Conservation (phyloP, 1,140 invertebrate species). For the Dufourea novaeangliae region DNA sequence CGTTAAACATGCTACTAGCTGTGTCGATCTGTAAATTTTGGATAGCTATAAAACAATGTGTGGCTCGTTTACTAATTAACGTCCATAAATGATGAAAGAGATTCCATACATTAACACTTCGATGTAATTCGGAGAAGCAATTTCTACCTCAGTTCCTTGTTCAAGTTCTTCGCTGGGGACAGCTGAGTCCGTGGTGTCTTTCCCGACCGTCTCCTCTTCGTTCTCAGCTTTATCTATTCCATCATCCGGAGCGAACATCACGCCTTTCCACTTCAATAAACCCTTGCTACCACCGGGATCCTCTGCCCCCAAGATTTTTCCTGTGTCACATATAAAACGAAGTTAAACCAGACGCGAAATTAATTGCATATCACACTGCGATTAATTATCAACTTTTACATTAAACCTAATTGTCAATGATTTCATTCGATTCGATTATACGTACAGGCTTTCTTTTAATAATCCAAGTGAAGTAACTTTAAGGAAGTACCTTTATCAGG, state of each 20-base stretch:
- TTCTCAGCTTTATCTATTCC: constrained; percentile 70
- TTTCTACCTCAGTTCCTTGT: constrained; percentile 74
- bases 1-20: too few species aligned
- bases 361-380: neutral
- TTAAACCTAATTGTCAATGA: neutral
- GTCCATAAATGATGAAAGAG: neutral
- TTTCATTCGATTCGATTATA: neutral
- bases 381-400: neutral
- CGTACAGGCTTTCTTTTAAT: neutral
- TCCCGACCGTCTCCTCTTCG: constrained; percentile 44
- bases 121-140: neutral
- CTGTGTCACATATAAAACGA: constrained; percentile 53
- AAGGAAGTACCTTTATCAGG: neutral
- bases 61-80: neutral
- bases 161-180: constrained; percentile 63
- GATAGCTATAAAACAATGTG: neutral
- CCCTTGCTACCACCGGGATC: constrained; percentile 81
- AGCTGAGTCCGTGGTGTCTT: constrained; percentile 61
- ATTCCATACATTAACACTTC: neutral
- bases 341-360: constrained; percentile 19
- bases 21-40: neutral
- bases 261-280: constrained; percentile 89
- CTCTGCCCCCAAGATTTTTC: constrained; percentile 73
- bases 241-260: constrained; percentile 87
- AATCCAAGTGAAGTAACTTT: neutral